Evolutionary conservation across 2,113 vertebrate genomes (phyloP), one percentile per base, ranked within the genome.

Genomic region (Dipodomys ordii): DNA sequence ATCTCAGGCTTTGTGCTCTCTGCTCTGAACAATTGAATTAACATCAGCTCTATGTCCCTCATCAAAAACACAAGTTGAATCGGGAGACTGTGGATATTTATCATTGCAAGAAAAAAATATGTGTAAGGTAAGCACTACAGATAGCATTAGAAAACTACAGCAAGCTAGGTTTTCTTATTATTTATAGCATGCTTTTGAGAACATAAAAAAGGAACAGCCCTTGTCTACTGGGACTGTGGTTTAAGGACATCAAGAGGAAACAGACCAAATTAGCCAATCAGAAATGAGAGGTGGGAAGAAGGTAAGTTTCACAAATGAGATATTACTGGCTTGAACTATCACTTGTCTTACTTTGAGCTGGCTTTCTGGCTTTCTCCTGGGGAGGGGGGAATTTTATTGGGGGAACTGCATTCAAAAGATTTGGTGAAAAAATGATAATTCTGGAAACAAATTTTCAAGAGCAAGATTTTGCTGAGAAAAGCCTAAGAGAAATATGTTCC

Each of bases 401-500:
- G 25, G 49, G 20, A 57, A 65, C 68, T 57, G 16, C 57, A 72
- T 85, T 87, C n/a, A 80, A 89, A 94, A 92, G 53, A 91, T 89
- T 79, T 82, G 65, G 62, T 77, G 65, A 89, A 89, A 87, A 89
- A n/a, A 57, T 15, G 15, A 28, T 69, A 84, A 78, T 94, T 87
- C 57, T 84, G 46, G 88, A 94, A 84, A 92, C 71, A 94, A 76
- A 95, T 94, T 76, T 94, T 60, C 73, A 78, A 88, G 74, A 67
- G 13, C 94, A 16, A 35, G 77, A 83, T 79, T 94, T 89, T 92
- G 68, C 44, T 84, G 60, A 85, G 77, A 65, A 96, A 92, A 84
- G 60, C 19, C 27, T 35, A 27, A 84, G 81, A 92, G 80, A 96
- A 96, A 92, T 90, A 76, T 2, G 22, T 46, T 89, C 95, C 91